phyloP scores from a whole-genome alignment of 1,140 invertebrate species.

The Dendrolimus kikuchii region DNA sequence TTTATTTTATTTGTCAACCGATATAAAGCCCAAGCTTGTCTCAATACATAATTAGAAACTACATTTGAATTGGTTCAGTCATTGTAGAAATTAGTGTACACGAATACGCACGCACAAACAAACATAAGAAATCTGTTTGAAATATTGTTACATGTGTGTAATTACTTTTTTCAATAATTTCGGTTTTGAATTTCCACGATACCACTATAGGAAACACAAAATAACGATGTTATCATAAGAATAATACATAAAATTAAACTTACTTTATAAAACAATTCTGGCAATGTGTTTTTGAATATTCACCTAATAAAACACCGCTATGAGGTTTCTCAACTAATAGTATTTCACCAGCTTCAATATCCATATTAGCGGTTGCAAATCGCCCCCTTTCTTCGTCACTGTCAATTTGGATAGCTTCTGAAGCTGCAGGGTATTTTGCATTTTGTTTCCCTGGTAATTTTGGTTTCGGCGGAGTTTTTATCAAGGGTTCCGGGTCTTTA shows the following conservation, averaged over 20 bases:
- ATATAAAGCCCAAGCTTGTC: too few relatives aligned
- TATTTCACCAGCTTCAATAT: conserved; percentile 79
- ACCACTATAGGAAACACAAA: too few relatives aligned
- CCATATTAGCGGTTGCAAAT: conserved; percentile 76
- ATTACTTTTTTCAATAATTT: too few relatives aligned
- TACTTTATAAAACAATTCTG: conserved; percentile 85
- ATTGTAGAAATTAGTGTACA: too few relatives aligned
- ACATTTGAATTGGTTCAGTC: too few relatives aligned
- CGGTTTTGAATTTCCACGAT: too few relatives aligned
- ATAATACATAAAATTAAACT: conserved; percentile 13
- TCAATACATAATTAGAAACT: too few relatives aligned
- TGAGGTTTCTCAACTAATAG: conserved; percentile 83
- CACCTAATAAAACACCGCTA: conserved; percentile 80
- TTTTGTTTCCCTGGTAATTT: conserved; percentile 65
- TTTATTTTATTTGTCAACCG: too few relatives aligned
- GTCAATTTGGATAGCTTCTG: conserved; percentile 72
- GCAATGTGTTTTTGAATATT: conserved; percentile 79
- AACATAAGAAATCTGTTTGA: too few relatives aligned
- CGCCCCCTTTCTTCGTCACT: conserved; percentile 58
- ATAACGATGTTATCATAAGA: neutral
- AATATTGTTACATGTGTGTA: too few relatives aligned
- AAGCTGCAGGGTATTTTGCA: conserved; percentile 72
- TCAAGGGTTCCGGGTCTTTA: conserved; percentile 48
- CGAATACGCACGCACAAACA: too few relatives aligned
- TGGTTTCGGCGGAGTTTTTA: conserved; percentile 46